Conservation (phyloP, 1,140 invertebrate species). For the Arctopsyche grandis region DNA sequence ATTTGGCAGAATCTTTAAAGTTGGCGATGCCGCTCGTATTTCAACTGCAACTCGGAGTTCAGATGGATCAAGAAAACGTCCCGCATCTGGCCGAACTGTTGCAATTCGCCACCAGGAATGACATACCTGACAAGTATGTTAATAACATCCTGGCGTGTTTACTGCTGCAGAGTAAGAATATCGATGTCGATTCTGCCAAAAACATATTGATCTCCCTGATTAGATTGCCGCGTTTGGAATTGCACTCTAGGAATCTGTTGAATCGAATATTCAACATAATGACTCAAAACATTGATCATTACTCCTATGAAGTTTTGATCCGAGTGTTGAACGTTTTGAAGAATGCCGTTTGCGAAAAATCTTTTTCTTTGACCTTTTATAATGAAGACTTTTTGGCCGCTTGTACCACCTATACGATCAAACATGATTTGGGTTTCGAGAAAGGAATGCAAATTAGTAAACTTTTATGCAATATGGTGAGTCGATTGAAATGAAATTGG, state of each 20-base stretch:
- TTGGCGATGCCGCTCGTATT: conserved; percentile 72
- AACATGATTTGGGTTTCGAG: conserved; percentile 65
- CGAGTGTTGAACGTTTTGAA: conserved; percentile 62
- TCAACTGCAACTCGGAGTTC: conserved; percentile 67
- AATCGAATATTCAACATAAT: conserved; percentile 62
- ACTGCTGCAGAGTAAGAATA: conserved; percentile 59
- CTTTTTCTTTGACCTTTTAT: conserved; percentile 66
- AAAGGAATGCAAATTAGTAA: conserved; percentile 64
- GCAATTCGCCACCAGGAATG: conserved; percentile 63
- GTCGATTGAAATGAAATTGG: not conserved
- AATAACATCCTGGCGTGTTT: conserved; percentile 64
- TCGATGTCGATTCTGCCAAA: conserved; percentile 62
- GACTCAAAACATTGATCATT: conserved; percentile 59
- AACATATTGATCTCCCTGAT: conserved; percentile 65
- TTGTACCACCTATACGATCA: conserved; percentile 62
- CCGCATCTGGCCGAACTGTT: conserved; percentile 65
- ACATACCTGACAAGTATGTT: conserved; percentile 64
- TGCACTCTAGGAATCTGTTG: conserved; percentile 55
- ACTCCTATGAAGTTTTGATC: conserved; percentile 55
- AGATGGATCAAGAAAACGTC: conserved; percentile 67
- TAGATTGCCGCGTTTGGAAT: conserved; percentile 59
- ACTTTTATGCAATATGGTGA: conserved; percentile 32
- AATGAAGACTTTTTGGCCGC: conserved; percentile 68
- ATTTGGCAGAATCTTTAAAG: conserved; percentile 69
- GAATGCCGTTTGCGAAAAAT: conserved; percentile 59